Percentiles rank a stretch among this genome's conserved stretches.
phyloP scores from a whole-genome alignment of 2,113 vertebrate genomes.

The Phrynosoma blainvillii region DNA sequence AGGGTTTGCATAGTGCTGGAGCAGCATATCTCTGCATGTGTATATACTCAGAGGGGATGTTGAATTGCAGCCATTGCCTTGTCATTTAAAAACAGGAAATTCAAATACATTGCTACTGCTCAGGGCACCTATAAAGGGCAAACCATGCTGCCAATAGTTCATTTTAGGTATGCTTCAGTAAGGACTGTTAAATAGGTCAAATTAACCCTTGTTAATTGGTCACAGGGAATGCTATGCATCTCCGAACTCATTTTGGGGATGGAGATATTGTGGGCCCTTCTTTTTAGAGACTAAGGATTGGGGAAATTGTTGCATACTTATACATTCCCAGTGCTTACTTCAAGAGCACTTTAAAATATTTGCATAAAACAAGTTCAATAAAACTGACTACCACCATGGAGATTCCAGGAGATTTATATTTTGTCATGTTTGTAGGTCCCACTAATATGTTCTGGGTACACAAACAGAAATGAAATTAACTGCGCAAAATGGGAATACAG shows the following conservation, averaged over 20 bases:
- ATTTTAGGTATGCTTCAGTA: not conserved
- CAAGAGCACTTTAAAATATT: conserved; percentile 2
- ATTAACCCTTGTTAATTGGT: not conserved
- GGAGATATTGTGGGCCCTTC: not conserved
- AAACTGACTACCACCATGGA: not conserved
- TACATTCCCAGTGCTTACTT: not conserved
- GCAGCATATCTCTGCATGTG: too few relatives aligned
- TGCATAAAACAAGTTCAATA: not conserved
- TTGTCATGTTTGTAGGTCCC: not conserved
- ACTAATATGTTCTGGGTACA: not conserved
- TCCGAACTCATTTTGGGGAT: not conserved
- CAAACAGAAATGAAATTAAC: not conserved
- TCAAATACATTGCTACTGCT: not conserved
- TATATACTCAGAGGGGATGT: too few relatives aligned
- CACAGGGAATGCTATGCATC: not conserved
- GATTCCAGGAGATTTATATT: not conserved
- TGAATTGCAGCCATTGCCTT: too few relatives aligned
- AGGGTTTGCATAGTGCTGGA: too few relatives aligned
- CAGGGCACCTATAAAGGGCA: not conserved
- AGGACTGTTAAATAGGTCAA: conserved; percentile 14
- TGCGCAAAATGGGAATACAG: not conserved
- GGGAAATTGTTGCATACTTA: not conserved
- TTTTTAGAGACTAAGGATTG: not conserved
- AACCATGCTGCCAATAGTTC: not conserved
- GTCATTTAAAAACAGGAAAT: not conserved